A percentile compares a stretch with the other conserved stretches of the same genome.
Evolutionary conservation across 2,888 invertebrate species (phyloP).

Genomic region (Gnatocerus cornutus): DNA sequence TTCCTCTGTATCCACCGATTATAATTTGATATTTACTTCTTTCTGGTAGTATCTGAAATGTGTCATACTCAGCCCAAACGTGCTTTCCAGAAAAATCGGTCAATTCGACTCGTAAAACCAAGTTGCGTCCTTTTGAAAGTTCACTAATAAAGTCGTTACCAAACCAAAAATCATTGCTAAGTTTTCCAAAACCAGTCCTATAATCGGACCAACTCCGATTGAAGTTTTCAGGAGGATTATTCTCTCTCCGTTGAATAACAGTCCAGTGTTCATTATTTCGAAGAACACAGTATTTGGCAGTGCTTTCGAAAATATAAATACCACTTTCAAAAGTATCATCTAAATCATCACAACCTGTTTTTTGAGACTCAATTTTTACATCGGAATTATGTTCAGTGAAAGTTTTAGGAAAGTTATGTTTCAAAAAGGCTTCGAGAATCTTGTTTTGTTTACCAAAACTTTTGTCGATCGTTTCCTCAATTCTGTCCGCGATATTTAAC

Average conservation of each 20-base stretch:
- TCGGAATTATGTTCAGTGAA: neutral
- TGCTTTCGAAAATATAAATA: conserved; percentile 66
- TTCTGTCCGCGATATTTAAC: too few species aligned
- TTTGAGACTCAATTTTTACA: conserved; percentile 50
- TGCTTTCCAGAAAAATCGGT: conserved; percentile 71
- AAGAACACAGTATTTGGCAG: conserved; percentile 70
- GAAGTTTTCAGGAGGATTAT: conserved; percentile 72
- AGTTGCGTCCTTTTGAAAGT: conserved; percentile 68
- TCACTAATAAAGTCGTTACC: conserved; percentile 75
- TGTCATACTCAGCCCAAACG: conserved; percentile 74
- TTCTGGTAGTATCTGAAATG: conserved; percentile 65
- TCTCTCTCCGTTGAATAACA: conserved; percentile 72
- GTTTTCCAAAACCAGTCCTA: conserved; percentile 74
- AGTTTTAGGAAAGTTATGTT: neutral
- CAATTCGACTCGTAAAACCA: conserved; percentile 72
- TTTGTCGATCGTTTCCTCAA: too few species aligned
- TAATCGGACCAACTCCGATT: conserved; percentile 75
- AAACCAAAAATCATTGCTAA: conserved; percentile 75
- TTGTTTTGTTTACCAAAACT: conserved; percentile 36
- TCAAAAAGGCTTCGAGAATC: conserved; percentile 27
- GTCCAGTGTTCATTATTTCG: conserved; percentile 74
- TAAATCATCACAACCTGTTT: conserved; percentile 70
- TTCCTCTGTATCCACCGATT: conserved; percentile 72
- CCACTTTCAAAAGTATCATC: conserved; percentile 67
- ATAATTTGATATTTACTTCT: conserved; percentile 70